Conservation (phyloP, 2,888 invertebrate species). For the Altica lythri region DNA sequence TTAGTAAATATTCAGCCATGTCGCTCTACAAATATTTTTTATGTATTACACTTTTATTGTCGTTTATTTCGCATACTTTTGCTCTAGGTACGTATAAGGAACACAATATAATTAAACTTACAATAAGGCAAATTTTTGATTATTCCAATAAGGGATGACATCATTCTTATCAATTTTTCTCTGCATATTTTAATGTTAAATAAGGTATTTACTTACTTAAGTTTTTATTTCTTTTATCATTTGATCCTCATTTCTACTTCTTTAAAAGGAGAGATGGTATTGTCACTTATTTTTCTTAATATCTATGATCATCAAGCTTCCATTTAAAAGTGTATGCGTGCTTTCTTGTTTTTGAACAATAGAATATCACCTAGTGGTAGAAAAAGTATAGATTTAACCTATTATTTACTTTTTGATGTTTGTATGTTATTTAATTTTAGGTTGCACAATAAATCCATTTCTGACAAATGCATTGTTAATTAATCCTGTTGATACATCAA, state of each 20-base stretch:
- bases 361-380: too few relatives aligned
- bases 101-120: neutral
- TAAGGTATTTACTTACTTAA: neutral
- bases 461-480: constrained; percentile 26
- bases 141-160: neutral
- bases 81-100: neutral
- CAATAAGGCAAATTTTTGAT: neutral
- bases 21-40: neutral
- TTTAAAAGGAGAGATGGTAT: too few relatives aligned
- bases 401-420: too few relatives aligned
- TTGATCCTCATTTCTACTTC: neutral
- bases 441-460: constrained; percentile 31
- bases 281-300: too few relatives aligned
- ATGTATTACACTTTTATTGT: neutral
- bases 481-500: constrained; percentile 14
- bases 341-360: too few relatives aligned
- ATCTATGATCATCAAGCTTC: too few relatives aligned
- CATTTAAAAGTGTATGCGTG: too few relatives aligned
- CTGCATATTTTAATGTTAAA: neutral
- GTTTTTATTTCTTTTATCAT: neutral
- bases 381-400: too few relatives aligned
- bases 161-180: neutral
- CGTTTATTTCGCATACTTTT: neutral
- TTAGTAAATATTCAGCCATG: neutral
- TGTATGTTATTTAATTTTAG: constrained; percentile 30